Conservation (phyloP, 1,140 invertebrate genomes). For the Hypsibius dujardini region DNA sequence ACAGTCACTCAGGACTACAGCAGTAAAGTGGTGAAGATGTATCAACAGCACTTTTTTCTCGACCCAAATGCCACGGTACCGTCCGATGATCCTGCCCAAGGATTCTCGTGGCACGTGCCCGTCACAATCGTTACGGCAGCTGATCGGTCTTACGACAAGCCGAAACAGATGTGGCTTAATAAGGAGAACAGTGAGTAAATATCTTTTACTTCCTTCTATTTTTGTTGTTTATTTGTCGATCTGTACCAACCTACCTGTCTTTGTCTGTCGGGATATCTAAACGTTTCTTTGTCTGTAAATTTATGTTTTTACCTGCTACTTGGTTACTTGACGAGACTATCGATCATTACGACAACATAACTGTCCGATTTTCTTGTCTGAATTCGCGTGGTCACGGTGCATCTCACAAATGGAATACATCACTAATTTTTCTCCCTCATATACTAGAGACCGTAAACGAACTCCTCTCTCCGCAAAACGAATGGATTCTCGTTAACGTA, state of each 20-base stretch:
- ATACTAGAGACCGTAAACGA: conserved; percentile 24
- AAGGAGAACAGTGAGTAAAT: conserved; percentile 30
- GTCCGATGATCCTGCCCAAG: conserved; percentile 22
- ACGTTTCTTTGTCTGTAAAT: too few species aligned
- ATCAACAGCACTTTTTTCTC: conserved; percentile 27
- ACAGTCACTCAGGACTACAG: conserved; percentile 50
- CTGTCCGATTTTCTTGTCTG: too few species aligned
- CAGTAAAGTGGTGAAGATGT: conserved; percentile 29
- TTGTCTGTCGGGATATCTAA: too few species aligned
- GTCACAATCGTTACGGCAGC: conserved; percentile 52
- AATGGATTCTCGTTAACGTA: conserved; percentile 63
- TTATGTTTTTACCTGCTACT: too few species aligned
- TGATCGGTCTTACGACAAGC: conserved; percentile 44
- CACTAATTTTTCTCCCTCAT: conserved; percentile 10
- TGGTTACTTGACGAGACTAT: too few species aligned
- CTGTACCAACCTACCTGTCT: too few species aligned
- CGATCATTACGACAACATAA: too few species aligned
- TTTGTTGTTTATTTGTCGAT: too few species aligned
- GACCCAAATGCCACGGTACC: conserved; percentile 19
- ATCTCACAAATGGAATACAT: conserved; percentile 21
- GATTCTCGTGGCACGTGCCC: conserved; percentile 55
- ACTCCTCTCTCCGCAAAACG: conserved; percentile 35
- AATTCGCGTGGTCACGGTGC: too few species aligned
- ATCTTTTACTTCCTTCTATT: too few species aligned
- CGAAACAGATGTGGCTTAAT: conserved; percentile 51